Evolutionary conservation across 2,797 vertebrate species (phyloP).

Genomic region (Rhynchotus rufescens): DNA sequence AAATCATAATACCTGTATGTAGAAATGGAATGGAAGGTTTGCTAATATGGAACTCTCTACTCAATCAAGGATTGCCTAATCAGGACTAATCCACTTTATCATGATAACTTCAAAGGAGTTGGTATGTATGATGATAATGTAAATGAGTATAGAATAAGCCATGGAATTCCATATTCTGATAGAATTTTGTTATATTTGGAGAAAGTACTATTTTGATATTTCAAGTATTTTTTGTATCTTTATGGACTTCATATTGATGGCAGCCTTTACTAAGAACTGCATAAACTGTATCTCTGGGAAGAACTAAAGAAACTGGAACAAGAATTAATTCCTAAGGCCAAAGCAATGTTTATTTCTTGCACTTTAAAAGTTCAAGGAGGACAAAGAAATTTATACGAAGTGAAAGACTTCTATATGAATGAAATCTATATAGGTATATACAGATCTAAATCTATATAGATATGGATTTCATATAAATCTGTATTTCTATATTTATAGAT

Average conservation of each 20-base stretch:
- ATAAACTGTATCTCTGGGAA: background rate
- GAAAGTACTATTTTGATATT: background rate
- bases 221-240: background rate
- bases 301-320: background rate
- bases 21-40: background rate
- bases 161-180: background rate
- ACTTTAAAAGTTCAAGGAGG: background rate
- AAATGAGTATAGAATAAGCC: background rate
- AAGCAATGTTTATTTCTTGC: background rate
- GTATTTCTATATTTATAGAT: too few relatives aligned
- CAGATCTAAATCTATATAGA: too few relatives aligned
- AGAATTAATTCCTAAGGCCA: background rate
- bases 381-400: background rate
- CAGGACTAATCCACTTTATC: background rate
- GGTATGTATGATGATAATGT: background rate
- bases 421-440: too few relatives aligned
- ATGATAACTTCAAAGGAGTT: background rate
- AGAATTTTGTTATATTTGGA: background rate
- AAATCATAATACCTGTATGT: background rate
- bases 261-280: background rate
- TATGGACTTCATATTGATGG: background rate
- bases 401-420: background rate
- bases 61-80: conserved; percentile 3
- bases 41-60: background rate
- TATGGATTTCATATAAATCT: too few relatives aligned